phyloP scores from a whole-genome alignment of 2,888 invertebrate species.

The Apocheima hispidaria region DNA sequence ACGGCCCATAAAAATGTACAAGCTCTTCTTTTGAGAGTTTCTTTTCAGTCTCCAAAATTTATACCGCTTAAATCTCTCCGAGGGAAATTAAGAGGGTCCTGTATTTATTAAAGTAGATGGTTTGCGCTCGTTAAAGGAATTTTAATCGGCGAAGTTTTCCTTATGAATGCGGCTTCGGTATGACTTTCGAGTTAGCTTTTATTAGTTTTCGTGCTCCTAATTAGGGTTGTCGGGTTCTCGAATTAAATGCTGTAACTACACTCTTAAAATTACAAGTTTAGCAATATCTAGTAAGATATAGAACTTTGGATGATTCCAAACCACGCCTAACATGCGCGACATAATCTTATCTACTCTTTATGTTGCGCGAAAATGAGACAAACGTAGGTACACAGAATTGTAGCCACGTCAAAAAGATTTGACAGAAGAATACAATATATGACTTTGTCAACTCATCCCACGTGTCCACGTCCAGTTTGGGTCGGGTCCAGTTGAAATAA shows the following conservation, averaged over 20 bases:
- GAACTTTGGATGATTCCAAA: not conserved
- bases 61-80: constrained; percentile 82
- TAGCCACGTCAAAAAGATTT: too few species aligned
- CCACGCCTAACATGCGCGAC: too few species aligned
- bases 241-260: constrained; percentile 72
- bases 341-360: too few species aligned
- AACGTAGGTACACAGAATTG: too few species aligned
- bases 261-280: constrained; percentile 53
- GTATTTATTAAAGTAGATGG: constrained; percentile 84
- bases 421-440: too few species aligned
- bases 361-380: too few species aligned
- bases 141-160: constrained; percentile 82
- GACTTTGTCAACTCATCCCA: too few species aligned
- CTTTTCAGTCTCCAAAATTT: constrained; percentile 83
- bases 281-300: constrained; percentile 19
- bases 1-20: constrained; percentile 84
- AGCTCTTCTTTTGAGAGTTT: constrained; percentile 83
- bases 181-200: constrained; percentile 82
- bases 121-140: constrained; percentile 83
- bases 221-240: constrained; percentile 75
- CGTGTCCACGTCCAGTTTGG: too few species aligned
- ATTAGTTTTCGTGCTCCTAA: constrained; percentile 78
- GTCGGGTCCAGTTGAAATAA: too few species aligned
- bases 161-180: constrained; percentile 80
- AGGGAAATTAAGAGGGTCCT: constrained; percentile 81